phyloP scores from a whole-genome alignment of 2,113 vertebrate genomes.

The Speoplatyrhinus poulsoni region DNA sequence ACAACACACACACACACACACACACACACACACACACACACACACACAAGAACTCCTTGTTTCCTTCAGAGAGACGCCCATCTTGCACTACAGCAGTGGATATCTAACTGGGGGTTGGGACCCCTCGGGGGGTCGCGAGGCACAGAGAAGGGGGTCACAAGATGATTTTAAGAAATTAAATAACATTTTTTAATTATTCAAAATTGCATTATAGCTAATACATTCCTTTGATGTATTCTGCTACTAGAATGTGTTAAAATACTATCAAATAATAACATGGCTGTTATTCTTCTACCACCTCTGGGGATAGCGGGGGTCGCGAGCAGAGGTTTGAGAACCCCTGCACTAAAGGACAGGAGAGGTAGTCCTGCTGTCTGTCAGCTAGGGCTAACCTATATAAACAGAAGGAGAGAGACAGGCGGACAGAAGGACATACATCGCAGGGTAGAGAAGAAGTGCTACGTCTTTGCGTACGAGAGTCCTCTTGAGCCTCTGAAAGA shows the following conservation, averaged over 20 bases:
- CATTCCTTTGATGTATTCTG: too few relatives aligned
- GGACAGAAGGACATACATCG: background rate
- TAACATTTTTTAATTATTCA: too few relatives aligned
- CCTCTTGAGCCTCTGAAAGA: constrained; percentile 34
- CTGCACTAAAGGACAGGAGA: background rate
- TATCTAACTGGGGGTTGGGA: too few relatives aligned
- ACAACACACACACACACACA: constrained; percentile 7
- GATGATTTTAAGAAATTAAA: too few relatives aligned
- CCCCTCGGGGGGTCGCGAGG: too few relatives aligned
- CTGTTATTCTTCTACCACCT: too few relatives aligned
- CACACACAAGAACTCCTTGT: background rate
- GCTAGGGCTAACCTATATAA: constrained; percentile 1
- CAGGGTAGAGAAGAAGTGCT: background rate
- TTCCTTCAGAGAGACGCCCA: background rate
- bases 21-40: constrained; percentile 2
- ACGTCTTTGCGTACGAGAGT: background rate
- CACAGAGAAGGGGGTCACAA: too few relatives aligned
- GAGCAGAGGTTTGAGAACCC: too few relatives aligned
- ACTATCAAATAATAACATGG: too few relatives aligned
- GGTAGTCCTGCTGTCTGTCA: background rate
- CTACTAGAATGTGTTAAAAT: too few relatives aligned
- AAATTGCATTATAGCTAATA: too few relatives aligned
- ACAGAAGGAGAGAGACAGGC: background rate
- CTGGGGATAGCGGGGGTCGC: too few relatives aligned
- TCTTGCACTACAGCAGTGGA: background rate